Conservation (phyloP, 2,797 vertebrate genomes). For the Sitta carolinensis region DNA sequence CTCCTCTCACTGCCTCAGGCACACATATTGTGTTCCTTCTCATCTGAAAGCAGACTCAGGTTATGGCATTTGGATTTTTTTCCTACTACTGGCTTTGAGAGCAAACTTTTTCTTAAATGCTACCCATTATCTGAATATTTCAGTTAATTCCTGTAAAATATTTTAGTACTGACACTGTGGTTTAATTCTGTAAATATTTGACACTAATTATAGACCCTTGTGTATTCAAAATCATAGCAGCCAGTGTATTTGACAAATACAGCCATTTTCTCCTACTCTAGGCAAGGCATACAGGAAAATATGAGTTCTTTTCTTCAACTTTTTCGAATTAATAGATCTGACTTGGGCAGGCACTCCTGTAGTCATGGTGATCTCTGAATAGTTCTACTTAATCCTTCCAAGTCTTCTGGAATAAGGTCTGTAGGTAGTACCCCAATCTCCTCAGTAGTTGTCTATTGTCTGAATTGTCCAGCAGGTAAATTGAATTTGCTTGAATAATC, state of each 20-base stretch:
- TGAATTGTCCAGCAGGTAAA: not conserved
- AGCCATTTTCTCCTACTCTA: not conserved
- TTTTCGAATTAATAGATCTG: not conserved
- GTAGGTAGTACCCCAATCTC: not conserved
- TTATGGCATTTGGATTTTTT: not conserved
- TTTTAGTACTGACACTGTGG: not conserved
- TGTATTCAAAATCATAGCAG: not conserved
- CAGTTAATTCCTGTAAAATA: not conserved
- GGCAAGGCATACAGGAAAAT: not conserved
- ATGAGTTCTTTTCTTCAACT: not conserved
- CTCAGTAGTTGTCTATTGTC: not conserved
- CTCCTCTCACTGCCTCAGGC: not conserved
- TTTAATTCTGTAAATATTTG: not conserved
- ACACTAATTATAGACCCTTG: not conserved
- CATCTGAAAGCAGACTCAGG: not conserved
- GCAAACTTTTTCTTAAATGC: not conserved
- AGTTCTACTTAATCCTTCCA: not conserved
- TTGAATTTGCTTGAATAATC: not conserved
- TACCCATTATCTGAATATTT: not conserved
- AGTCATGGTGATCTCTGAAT: not conserved
- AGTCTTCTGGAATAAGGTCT: not conserved
- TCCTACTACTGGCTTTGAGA: not conserved
- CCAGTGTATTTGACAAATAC: not conserved
- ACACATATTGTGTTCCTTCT: not conserved
- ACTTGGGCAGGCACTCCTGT: not conserved